Evolutionary conservation across 2,113 vertebrate species (phyloP).

Genomic region (Aramus guarauna): DNA sequence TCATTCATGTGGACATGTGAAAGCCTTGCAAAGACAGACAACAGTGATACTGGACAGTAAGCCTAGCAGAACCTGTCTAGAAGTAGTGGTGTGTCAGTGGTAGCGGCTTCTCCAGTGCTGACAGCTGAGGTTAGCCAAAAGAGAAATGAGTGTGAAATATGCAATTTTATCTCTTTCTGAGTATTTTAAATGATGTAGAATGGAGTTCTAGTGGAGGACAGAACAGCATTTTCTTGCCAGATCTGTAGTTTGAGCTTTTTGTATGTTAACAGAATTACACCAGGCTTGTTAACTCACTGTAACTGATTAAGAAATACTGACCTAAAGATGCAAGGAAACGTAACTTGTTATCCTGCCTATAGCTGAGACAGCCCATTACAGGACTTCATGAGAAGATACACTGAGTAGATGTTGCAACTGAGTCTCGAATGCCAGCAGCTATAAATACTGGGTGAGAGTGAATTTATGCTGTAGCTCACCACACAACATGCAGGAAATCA

Average conservation of each 20-base stretch:
- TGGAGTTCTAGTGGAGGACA: background rate
- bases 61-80: background rate
- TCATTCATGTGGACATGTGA: background rate
- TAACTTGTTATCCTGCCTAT: background rate
- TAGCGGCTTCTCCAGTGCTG: background rate
- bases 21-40: background rate
- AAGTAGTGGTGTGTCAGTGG: background rate
- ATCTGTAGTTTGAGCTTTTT: background rate
- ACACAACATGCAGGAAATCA: conserved; percentile 34
- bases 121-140: background rate
- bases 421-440: conserved; percentile 18
- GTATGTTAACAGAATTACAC: background rate
- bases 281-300: background rate
- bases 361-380: background rate
- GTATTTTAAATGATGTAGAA: background rate
- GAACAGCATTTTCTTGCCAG: background rate
- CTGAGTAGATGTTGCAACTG: background rate
- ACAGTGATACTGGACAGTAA: background rate
- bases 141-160: background rate
- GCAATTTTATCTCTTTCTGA: background rate
- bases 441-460: conserved; percentile 13
- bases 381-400: background rate
- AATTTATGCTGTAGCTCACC: conserved; percentile 22
- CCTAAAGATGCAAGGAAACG: background rate
- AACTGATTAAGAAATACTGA: background rate